phyloP scores from a whole-genome alignment of 2,113 vertebrate genomes.

The sheep (Ovis aries) region DNA sequence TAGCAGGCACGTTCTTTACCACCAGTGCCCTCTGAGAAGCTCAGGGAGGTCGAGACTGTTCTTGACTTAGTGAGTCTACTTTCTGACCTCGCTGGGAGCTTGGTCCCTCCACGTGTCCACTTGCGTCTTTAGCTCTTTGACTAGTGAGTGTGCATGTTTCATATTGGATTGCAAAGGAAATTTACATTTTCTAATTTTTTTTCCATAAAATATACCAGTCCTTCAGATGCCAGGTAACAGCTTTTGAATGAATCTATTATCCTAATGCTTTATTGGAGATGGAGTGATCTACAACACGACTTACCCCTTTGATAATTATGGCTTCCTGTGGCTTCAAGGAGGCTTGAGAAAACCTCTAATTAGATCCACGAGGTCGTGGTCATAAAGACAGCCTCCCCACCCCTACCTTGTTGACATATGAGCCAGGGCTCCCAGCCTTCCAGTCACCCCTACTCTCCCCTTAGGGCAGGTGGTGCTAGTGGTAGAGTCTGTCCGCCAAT shows the following conservation, averaged over 20 bases:
- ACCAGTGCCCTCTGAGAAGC: not conserved
- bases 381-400: not conserved
- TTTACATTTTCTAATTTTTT: not conserved
- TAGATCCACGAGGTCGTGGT: not conserved
- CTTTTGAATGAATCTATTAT: not conserved
- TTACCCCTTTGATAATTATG: not conserved
- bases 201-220: not conserved
- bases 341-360: not conserved
- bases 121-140: not conserved
- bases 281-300: not conserved
- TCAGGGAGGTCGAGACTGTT: not conserved
- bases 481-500: not conserved
- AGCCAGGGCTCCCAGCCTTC: not conserved
- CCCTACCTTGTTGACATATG: not conserved
- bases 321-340: not conserved
- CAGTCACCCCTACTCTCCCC: not conserved
- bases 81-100: not conserved
- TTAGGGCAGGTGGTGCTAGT: not conserved
- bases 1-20: not conserved
- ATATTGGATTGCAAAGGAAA: not conserved
- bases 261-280: not conserved
- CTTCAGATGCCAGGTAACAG: not conserved
- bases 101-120: too few relatives aligned
- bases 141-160: not conserved
- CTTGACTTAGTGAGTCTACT: not conserved